Evolutionary conservation across 2,797 vertebrate species (phyloP).

Genomic region (Hippoglossus hippoglossus): DNA sequence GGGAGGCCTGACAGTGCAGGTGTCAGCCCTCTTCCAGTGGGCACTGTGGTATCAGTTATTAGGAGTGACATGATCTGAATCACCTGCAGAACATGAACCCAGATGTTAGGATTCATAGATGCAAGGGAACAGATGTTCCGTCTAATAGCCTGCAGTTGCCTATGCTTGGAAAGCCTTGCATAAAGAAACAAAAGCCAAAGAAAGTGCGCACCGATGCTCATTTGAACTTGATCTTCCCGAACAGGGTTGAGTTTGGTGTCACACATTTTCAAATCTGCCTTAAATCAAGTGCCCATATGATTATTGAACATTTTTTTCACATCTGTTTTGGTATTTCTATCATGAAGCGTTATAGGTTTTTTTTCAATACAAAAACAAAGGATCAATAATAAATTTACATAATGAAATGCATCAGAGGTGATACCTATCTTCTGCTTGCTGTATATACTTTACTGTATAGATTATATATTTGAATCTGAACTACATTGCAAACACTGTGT

Average conservation of each 20-base stretch:
- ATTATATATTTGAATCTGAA: no score
- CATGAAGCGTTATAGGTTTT: no score
- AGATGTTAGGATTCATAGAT: slow-evolving; percentile 42
- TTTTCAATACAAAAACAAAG: no score
- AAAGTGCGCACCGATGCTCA: not conserved
- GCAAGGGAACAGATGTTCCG: slow-evolving; percentile 36
- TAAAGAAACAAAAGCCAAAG: not conserved
- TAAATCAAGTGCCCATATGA: not conserved
- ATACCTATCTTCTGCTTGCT: no score
- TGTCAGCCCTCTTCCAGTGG: not conserved
- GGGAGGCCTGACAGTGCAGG: slow-evolving; percentile 1
- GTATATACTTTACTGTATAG: no score
- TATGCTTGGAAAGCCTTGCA: slow-evolving; percentile 20
- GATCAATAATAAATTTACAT: no score
- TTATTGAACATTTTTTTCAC: no score
- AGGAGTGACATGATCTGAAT: slow-evolving; percentile 11
- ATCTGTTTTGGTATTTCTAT: no score
- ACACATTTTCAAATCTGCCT: not conserved
- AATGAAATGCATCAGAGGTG: no score
- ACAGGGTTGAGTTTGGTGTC: not conserved
- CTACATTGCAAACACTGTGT: no score
- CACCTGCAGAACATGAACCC: slow-evolving; percentile 11
- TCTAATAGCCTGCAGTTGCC: slow-evolving; percentile 18
- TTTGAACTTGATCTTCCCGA: not conserved
- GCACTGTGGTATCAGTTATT: slow-evolving; percentile 4